Base-by-base conservation (phyloP, 2,797 vertebrate genomes). In the Emys orbicularis region DNA sequence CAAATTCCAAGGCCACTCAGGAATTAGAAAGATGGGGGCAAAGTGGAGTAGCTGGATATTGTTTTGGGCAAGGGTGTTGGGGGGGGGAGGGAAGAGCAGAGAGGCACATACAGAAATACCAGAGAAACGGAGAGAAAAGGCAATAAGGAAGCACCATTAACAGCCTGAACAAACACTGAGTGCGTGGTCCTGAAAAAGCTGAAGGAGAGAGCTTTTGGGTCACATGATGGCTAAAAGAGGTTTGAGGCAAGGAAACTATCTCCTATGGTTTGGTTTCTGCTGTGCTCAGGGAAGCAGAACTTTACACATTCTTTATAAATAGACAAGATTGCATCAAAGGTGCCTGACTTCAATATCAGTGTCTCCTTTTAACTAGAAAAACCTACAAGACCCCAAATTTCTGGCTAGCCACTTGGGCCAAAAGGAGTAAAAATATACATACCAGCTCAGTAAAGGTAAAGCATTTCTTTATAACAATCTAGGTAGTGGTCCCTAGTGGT, bases 401-500 rank as follows among this genome's bases (percentile, higher is more conserved):
- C n/a, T 37, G n/a, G 34, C 34, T n/a, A n/a, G n/a, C 18, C 5
- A 16, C 34, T 37, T 19, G 8, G 61, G 61, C 18, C 61, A 68
- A 37, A 68, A 37, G 18, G 34, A 5, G 9, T 68, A 21, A 68
- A 2, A 79, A 29, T 79, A 3, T 68, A 37, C 41, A 12, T 52
- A 13, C 50, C 52, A 89, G 1, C 2, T 50, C 11, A 7, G 0
- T 0, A 80, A 77, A 92, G 25, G 92, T 25, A 90, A 84, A 11
- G 0, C 0, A 90, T 6, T 2, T 81, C 83, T 92, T 77, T 31
- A 59, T 84, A 19, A 53, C 15, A 53, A 29, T 0, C 72, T 27
- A 2, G 3, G 1, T 12, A 21, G 81, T 11, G 27, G 0, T 76
- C 21, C 44, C 27, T 90, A 5, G 7, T 80, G 65, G 25, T 3